phyloP scores from a whole-genome alignment of 2,888 invertebrate species.

The Graphium colonna region DNA sequence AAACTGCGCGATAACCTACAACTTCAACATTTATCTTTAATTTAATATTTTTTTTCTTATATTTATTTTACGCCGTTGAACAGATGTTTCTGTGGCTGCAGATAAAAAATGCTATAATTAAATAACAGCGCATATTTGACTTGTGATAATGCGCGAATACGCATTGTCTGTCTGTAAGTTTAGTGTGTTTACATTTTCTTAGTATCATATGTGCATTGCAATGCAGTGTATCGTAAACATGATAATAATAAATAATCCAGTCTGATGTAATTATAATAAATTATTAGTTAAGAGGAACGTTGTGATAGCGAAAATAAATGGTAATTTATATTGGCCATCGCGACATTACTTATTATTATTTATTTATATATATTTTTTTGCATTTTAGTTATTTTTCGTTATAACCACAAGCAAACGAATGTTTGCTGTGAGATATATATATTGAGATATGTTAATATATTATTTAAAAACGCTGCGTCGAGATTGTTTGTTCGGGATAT shows the following conservation, averaged over 20 bases:
- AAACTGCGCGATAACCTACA: background rate
- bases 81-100: too few relatives aligned
- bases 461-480: too few relatives aligned
- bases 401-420: background rate
- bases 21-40: background rate
- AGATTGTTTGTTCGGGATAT: too few relatives aligned
- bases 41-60: background rate
- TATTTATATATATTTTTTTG: too few relatives aligned
- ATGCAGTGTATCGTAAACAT: slow-evolving; percentile 6
- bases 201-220: slow-evolving; percentile 3
- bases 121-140: slow-evolving; percentile 8
- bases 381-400: too few relatives aligned
- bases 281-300: background rate
- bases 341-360: too few relatives aligned
- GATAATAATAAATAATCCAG: slow-evolving; percentile 10
- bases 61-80: too few relatives aligned
- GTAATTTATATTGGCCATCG: too few relatives aligned
- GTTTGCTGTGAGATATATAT: background rate
- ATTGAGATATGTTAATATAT: too few relatives aligned
- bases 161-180: slow-evolving; percentile 5
- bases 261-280: background rate
- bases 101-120: background rate
- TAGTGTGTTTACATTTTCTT: slow-evolving; percentile 18
- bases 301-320: background rate
- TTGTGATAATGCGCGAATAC: slow-evolving; percentile 3